Base-by-base conservation (phyloP, 2,888 invertebrate genomes). In the Rhyacophila evoluta region DNA sequence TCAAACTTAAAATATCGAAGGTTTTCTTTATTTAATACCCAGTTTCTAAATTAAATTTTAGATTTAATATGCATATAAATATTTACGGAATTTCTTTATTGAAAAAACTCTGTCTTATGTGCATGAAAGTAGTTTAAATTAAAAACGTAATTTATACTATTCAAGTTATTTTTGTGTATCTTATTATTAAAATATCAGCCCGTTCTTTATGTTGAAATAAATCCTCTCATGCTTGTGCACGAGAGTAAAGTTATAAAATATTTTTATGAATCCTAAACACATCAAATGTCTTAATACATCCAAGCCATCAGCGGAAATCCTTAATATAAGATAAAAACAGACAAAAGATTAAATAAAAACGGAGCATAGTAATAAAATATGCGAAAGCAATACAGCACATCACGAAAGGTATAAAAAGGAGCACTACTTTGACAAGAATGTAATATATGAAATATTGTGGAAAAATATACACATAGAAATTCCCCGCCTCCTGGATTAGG, bases 381-480 rank as follows among this genome's bases (percentile, higher is more conserved):
- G 55, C 55, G 19, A 55, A 55, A 55, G 55, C 55, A 55, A 55
- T 55, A 55, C 25, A 55, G 19, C 55, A 55, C 55, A 55, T 55
- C 55, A 55, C 15, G 8, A 55, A 55, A 55, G 55, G 55, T 55
- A 69, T 5, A 29, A 33, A 29, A 71, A 68, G 71, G 25, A 33
- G 76, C 41, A 55, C 19, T 39, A 41, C 71, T 76, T 71, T 76
- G 71, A 76, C 76, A 39, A 73, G 38, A 71, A 33, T 76, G 70
- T 69, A 29, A 71, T 27, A 73, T 28, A 37, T 71, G 41, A 76
- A 41, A 76, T 71, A 76, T 76, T 33, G 69, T 41, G 70, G 33
- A 73, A 76, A 76, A 76, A 76, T 33, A 69, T 29, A 33, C 69
- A 69, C 69, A 33, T 69, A 29, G 69, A 55, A 55, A 55, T 19